Evolutionary conservation across 2,797 vertebrate species (phyloP), one percentile per base, ranked within the genome.

Genomic region (Epinephelus awoara): DNA sequence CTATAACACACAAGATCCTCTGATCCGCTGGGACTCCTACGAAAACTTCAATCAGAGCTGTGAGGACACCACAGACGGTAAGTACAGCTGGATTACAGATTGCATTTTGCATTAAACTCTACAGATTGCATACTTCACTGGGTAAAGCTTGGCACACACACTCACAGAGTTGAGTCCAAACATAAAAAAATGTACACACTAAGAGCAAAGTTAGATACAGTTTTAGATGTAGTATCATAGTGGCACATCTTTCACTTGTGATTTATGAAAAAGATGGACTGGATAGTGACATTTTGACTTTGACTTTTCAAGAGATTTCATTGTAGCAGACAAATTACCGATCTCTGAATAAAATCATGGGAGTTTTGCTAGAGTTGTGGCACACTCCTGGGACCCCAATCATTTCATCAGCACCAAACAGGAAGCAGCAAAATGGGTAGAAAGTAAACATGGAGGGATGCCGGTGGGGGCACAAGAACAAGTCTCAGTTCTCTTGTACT

Each of bases 1-100:
- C 94, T 99, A 99, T 93, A 99, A 99, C 88, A 99, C 98, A 0
- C 97, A 98, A 0, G 98, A 99, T 75, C 96, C 97, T 0, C 96
- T 99, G 73, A 99, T 99, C 86, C 98, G 98, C 72, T 97, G 97
- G 96, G 97, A 99, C 71, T 99, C 97, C 5, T 99, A 98, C 0
- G 97, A 98, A 87, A 97, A 97, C 93, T 96, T 98, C 88, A 96
- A 92, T 44, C 93, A 95, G 58, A 94, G 73, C 61, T 96, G 94
- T 0, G 97, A 98, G 73, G 97, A 97, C 18, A 85, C 87, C 5
- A 8, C 92, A 18, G 97, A 97, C 19, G 97, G 98, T 94, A 61
- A 92, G 94, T 86, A 21, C 94, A 95, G 64, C 84, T 96, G 73
- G 34, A 96, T 89, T 95, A 96, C 0, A 95, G 94, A 4, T 94